These are phyloP conservation scores for Callipepla californica DNA, from an alignment of 2,113 vertebrate species.

Conservation along the genomic window DNA sequence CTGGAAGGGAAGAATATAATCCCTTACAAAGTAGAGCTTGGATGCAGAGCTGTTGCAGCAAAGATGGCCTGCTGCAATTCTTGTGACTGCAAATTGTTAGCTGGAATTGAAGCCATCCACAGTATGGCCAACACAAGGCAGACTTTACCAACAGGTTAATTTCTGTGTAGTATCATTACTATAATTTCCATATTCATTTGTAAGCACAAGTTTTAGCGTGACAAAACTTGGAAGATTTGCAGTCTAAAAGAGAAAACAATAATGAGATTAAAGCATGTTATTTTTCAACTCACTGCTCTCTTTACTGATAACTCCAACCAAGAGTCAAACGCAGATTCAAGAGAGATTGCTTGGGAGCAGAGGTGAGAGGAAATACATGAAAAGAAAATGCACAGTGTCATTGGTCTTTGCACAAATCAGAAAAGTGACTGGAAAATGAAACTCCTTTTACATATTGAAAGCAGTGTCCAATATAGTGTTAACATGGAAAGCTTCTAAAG, in stretches of 20 bases:
- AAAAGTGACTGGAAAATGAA: slow-evolving; percentile 25
- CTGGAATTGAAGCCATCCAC: background rate
- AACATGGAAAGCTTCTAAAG: background rate
- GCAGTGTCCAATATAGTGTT: background rate
- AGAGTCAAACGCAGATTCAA: background rate
- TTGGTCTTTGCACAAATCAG: background rate
- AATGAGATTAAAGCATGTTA: background rate
- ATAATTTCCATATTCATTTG: slow-evolving; percentile 15
- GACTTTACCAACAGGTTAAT: slow-evolving; percentile 24
- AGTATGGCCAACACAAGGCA: background rate
- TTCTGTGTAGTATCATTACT: slow-evolving; percentile 2
- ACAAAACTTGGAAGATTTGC: background rate
- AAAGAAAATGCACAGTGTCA: background rate
- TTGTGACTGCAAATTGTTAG: background rate
- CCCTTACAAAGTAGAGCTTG: slow-evolving; percentile 1
- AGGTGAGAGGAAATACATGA: background rate
- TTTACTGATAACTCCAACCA: background rate
- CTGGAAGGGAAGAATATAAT: background rate
- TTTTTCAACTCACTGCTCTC: background rate
- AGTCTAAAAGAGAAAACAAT: slow-evolving; percentile 5
- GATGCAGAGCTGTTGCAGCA: background rate
- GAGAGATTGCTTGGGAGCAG: background rate
- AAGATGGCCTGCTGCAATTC: background rate
- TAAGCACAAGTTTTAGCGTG: background rate
- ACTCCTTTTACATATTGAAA: background rate